Evolutionary conservation across 2,113 vertebrate genomes (phyloP).

Genomic region (Anser cygnoides): DNA sequence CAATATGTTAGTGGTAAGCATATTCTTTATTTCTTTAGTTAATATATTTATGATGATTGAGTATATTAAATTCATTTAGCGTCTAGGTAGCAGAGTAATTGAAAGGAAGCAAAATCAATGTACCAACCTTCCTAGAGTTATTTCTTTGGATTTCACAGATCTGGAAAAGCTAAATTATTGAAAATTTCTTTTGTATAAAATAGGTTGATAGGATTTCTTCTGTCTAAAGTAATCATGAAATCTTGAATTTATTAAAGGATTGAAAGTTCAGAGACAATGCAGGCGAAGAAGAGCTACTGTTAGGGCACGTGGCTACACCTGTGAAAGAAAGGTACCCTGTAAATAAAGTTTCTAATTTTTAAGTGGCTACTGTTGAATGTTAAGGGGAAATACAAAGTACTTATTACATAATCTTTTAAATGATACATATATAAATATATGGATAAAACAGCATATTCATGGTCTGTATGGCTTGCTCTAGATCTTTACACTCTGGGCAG

Average conservation of each 20-base stretch:
- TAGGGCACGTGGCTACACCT: slow-evolving; percentile 2
- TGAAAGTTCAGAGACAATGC: slow-evolving; percentile 55
- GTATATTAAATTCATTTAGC: neutral
- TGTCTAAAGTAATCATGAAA: slow-evolving; percentile 47
- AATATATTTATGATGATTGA: neutral
- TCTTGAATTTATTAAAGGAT: slow-evolving; percentile 66
- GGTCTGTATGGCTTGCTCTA: neutral
- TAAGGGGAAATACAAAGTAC: neutral
- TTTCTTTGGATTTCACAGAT: neutral
- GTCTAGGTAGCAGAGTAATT: no score
- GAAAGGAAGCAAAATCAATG: neutral
- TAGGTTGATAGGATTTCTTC: neutral
- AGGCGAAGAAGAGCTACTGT: slow-evolving; percentile 48
- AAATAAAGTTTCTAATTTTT: neutral
- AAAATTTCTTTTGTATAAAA: neutral
- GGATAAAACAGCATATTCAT: neutral
- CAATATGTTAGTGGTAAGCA: neutral
- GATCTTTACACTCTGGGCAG: neutral
- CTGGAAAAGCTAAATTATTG: neutral
- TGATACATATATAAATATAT: neutral
- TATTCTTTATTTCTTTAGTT: neutral
- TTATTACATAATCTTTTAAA: neutral
- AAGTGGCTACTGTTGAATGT: neutral
- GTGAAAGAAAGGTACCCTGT: slow-evolving; percentile 51
- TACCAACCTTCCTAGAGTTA: neutral